These are phyloP conservation scores for Cenopis cana DNA, from an alignment of 2,888 invertebrate genomes.

Conservation along the genomic window DNA sequence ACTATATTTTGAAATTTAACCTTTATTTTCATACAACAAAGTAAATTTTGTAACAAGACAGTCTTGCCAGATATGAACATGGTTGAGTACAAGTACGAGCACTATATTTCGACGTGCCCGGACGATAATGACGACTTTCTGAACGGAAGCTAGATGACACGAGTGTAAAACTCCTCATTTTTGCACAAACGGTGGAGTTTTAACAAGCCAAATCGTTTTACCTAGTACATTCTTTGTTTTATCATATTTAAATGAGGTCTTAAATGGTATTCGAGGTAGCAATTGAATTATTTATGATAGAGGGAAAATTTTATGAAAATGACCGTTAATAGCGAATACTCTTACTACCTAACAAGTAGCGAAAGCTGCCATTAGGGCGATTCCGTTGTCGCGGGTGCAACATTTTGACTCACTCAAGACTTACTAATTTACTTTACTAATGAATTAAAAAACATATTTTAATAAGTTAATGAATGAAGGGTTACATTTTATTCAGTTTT, in stretches of 20 bases:
- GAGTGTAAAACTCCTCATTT: conserved; percentile 23
- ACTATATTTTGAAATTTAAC: not conserved
- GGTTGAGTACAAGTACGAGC: not conserved
- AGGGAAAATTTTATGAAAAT: too few relatives aligned
- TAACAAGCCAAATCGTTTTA: not conserved
- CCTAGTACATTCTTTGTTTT: not conserved
- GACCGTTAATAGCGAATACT: too few relatives aligned
- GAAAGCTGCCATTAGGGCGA: too few relatives aligned
- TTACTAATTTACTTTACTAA: too few relatives aligned
- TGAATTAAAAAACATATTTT: too few relatives aligned
- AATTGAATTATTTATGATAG: too few relatives aligned
- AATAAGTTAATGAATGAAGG: too few relatives aligned
- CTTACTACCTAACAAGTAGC: too few relatives aligned
- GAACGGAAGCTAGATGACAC: conserved; percentile 32
- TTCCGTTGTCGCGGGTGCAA: too few relatives aligned
- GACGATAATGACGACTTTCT: conserved; percentile 37
- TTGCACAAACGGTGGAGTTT: not conserved
- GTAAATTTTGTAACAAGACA: not conserved
- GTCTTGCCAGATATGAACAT: not conserved
- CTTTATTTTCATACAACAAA: not conserved
- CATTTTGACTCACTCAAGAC: too few relatives aligned
- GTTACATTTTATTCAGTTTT: too few relatives aligned
- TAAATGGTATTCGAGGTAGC: not conserved
- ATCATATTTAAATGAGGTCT: not conserved
- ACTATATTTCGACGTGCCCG: conserved; percentile 21